Conservation (phyloP, 2,888 invertebrate genomes). For the Anodontia alba region DNA sequence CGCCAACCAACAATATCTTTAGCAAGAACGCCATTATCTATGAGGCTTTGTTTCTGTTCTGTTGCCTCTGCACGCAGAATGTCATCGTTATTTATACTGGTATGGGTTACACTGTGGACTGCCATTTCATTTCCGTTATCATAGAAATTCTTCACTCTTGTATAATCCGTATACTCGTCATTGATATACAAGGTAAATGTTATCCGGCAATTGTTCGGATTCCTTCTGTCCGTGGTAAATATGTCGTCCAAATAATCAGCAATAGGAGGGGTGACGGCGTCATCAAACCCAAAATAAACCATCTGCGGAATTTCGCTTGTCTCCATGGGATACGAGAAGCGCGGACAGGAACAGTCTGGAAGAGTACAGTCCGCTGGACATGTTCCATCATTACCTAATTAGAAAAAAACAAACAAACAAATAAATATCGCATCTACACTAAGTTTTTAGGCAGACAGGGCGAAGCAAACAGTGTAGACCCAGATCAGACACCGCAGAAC, state of each 20-base stretch:
- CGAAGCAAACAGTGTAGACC: too few species aligned
- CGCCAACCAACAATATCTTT: conserved; percentile 66
- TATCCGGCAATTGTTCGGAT: conserved; percentile 89
- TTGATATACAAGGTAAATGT: conserved; percentile 98
- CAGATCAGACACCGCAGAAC: too few species aligned
- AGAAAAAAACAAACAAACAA: too few species aligned
- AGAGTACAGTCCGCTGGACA: background rate
- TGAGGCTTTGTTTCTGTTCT: conserved; percentile 60
- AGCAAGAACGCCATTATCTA: conserved; percentile 50
- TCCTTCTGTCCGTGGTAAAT: conserved; percentile 79
- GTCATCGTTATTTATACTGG: conserved; percentile 76
- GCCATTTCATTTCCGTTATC: conserved; percentile 91
- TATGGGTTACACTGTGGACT: conserved; percentile 93
- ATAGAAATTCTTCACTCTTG: conserved; percentile 98
- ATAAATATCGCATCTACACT: too few species aligned
- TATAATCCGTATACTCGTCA: conserved; percentile 99
- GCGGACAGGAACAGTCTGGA: background rate
- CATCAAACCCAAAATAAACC: conserved; percentile 68
- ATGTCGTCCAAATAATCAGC: conserved; percentile 47
- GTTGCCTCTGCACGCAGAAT: conserved; percentile 55
- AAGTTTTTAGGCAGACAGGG: too few species aligned
- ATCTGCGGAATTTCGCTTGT: conserved; percentile 61
- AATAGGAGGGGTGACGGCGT: conserved; percentile 56
- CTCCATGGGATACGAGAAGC: conserved; percentile 1
- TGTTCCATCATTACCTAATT: too few species aligned